Conservation (phyloP, 2,888 invertebrate species). For the Meiosimyza platycephala region DNA sequence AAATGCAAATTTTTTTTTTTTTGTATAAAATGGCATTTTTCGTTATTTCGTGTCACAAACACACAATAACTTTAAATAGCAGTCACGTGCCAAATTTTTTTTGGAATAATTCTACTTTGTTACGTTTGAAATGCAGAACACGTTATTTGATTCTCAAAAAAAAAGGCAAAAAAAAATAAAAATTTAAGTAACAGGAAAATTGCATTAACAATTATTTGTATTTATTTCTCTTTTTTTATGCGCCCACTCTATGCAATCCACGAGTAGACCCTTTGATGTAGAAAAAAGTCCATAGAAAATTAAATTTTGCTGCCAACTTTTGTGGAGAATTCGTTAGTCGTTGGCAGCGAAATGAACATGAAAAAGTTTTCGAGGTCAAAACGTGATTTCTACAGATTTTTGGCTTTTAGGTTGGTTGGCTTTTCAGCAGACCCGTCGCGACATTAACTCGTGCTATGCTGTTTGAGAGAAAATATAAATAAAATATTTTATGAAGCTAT, state of each 20-base stretch:
- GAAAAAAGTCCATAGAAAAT: not conserved
- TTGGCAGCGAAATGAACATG: not conserved
- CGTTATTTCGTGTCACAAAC: not conserved
- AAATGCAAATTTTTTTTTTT: not conserved
- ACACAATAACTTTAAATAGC: not conserved
- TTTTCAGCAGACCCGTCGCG: no score
- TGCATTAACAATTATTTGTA: conserved; percentile 31
- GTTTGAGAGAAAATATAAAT: no score
- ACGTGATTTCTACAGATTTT: conserved; percentile 36
- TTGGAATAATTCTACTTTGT: conserved; percentile 13
- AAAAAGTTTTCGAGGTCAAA: conserved; percentile 38
- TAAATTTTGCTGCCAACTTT: not conserved
- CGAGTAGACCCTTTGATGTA: not conserved
- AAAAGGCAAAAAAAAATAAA: not conserved
- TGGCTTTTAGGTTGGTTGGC: conserved; percentile 5
- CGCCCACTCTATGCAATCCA: not conserved
- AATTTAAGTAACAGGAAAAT: conserved; percentile 5
- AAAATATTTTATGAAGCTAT: no score
- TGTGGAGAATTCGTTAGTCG: not conserved
- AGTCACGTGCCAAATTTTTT: conserved; percentile 32
- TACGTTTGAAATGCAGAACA: conserved; percentile 34
- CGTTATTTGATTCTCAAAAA: not conserved
- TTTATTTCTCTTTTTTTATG: no score
- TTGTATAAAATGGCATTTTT: not conserved
- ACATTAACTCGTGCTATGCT: no score